Base-by-base conservation (phyloP, 2,797 vertebrate species). In the Chromobotia macracanthus region DNA sequence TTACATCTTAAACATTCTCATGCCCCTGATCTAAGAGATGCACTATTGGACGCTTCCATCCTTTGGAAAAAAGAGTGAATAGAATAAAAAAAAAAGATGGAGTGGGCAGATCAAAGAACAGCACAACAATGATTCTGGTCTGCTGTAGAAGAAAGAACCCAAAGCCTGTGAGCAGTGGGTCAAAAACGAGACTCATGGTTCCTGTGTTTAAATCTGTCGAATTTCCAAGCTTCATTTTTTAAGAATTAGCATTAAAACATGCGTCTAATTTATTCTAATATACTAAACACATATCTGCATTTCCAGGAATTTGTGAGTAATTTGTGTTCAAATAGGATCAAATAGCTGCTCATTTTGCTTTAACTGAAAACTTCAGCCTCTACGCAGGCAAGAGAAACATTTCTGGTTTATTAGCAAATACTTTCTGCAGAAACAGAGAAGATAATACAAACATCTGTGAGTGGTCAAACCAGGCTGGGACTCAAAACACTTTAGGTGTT, bases 101-200 rank as follows among this genome's bases (percentile, higher is more conserved):
- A 65, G 60, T 53, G 31, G 66, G 63, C 63, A 84, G 80, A 84
- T 86, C 71, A 84, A 84, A 84, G 84, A 76, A 82, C 35, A 82
- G 61, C 48, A 61, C 48, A 41, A 61, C 48, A 41, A 44, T 80
- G 71, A 72, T 80, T 68, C 72, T 71, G 66, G 50, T 65, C 76
- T 82, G 68, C 75, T 79, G 35, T 38, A 71, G 75, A 44, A 82
- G 67, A 55, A 80, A 21, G 31, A 76, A 79, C 75, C 51, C 72
- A 48, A 72, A 73, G 75, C 12, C 21, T 74, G 50, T 72, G 67
- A 81, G 76, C 66, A 66, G 56, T 71, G 21, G 77, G 28, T 72
- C 82, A 80, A 76, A 76, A 50, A 72, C 23, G 21, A 77, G 48
- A 61, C 50, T 28, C 55, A 28, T 3, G 5, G 12, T 80, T 82